phyloP scores from a whole-genome alignment of 2,888 invertebrate species.

The Ichneumon xanthorius region DNA sequence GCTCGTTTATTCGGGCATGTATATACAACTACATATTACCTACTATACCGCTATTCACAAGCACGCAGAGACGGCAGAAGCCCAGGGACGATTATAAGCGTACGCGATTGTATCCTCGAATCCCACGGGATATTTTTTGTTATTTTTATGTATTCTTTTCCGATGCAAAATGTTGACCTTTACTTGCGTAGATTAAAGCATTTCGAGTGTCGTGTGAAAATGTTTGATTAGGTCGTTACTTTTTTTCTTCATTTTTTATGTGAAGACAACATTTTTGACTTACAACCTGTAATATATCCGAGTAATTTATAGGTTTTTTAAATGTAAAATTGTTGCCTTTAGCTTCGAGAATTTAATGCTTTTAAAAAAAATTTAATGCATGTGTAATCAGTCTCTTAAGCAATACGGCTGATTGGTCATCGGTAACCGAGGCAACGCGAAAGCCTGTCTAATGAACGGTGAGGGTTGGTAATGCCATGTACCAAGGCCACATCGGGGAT shows the following conservation, averaged over 20 bases:
- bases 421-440: slow-evolving; percentile 35
- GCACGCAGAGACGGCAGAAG: slow-evolving; percentile 21
- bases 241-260: too few relatives aligned
- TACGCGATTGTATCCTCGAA: slow-evolving; percentile 1
- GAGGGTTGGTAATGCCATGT: slow-evolving; percentile 47
- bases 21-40: slow-evolving; percentile 1
- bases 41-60: background rate
- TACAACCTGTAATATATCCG: too few relatives aligned
- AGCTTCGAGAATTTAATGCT: background rate
- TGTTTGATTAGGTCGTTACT: too few relatives aligned
- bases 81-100: slow-evolving; percentile 40
- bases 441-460: slow-evolving; percentile 36
- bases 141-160: slow-evolving; percentile 18
- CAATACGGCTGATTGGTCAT: slow-evolving; percentile 41
- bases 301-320: too few relatives aligned
- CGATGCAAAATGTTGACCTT: background rate
- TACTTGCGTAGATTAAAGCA: too few relatives aligned
- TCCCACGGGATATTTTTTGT: background rate
- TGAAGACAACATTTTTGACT: too few relatives aligned
- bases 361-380: background rate
- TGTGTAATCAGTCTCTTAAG: background rate
- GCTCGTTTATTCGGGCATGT: slow-evolving; percentile 51
- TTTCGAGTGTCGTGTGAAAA: too few relatives aligned
- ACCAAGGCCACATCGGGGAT: slow-evolving; percentile 46
- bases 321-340: background rate